Evolutionary conservation across 2,113 vertebrate species (phyloP).

Genomic region (Hyperopisus bebe): DNA sequence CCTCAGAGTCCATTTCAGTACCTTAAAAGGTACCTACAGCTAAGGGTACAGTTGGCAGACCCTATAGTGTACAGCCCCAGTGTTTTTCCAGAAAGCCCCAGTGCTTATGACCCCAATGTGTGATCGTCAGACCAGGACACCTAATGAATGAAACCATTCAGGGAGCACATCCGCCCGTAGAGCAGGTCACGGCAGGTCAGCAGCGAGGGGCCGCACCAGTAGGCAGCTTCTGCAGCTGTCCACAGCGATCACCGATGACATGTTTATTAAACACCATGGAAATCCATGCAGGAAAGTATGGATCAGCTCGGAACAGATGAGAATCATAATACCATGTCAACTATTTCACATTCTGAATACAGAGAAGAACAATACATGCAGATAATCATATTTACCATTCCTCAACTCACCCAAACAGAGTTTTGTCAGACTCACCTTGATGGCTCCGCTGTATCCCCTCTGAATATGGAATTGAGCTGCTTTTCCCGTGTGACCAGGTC

Average conservation of each 20-base stretch:
- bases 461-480: slow-evolving; percentile 79
- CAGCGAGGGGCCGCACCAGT: slow-evolving; percentile 18
- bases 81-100: slow-evolving; percentile 30
- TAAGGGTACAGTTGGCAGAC: too few species aligned
- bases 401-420: neutral
- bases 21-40: too few species aligned
- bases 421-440: slow-evolving; percentile 49
- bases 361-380: neutral
- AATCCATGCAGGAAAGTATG: neutral
- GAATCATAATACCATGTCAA: neutral
- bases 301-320: neutral
- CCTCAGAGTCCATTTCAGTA: too few species aligned
- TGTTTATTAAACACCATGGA: neutral
- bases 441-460: slow-evolving; percentile 68
- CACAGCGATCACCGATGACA: neutral
- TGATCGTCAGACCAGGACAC: slow-evolving; percentile 66
- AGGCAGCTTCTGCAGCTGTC: slow-evolving; percentile 2
- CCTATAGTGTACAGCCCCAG: too few species aligned
- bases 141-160: slow-evolving; percentile 46
- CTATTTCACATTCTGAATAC: neutral
- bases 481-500: slow-evolving; percentile 82
- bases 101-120: slow-evolving; percentile 34
- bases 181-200: slow-evolving; percentile 40
- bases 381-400: neutral
- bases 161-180: slow-evolving; percentile 33